Conservation (phyloP, 2,113 vertebrate species). For the Hyperopisus bebe region DNA sequence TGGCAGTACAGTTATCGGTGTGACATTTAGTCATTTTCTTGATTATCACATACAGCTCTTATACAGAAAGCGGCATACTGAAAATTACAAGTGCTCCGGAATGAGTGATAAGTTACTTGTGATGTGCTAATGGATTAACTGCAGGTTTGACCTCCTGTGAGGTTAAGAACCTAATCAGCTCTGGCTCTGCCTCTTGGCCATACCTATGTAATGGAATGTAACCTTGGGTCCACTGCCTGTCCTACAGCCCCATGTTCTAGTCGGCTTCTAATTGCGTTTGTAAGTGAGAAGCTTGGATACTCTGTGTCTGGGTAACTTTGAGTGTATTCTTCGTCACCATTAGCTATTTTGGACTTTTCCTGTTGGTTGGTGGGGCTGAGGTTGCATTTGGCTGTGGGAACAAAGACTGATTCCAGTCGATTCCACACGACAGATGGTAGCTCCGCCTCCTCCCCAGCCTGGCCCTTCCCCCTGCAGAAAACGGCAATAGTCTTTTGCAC, state of each 20-base stretch:
- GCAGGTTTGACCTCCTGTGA: background rate
- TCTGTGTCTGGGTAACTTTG: background rate
- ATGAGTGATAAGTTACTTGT: conserved; percentile 1
- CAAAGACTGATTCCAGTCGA: background rate
- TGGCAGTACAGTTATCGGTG: background rate
- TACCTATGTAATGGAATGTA: background rate
- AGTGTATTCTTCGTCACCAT: background rate
- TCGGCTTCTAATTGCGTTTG: background rate
- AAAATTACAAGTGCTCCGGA: conserved; percentile 16
- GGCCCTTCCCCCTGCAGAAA: background rate
- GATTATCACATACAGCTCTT: conserved; percentile 27
- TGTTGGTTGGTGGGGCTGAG: background rate
- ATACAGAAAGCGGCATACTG: conserved; percentile 22
- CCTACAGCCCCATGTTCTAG: background rate
- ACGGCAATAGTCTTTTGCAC: background rate
- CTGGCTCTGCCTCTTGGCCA: background rate
- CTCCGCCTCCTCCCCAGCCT: background rate
- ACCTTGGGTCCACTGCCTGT: background rate
- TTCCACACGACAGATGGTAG: background rate
- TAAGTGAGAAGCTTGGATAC: background rate
- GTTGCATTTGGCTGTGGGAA: background rate
- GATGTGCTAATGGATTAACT: background rate
- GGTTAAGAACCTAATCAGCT: background rate
- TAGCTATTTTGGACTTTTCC: background rate
- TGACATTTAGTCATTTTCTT: conserved; percentile 39